These are phyloP conservation scores for Megaleporinus macrocephalus DNA, from an alignment of 2,113 vertebrate genomes.

Conservation along the genomic window DNA sequence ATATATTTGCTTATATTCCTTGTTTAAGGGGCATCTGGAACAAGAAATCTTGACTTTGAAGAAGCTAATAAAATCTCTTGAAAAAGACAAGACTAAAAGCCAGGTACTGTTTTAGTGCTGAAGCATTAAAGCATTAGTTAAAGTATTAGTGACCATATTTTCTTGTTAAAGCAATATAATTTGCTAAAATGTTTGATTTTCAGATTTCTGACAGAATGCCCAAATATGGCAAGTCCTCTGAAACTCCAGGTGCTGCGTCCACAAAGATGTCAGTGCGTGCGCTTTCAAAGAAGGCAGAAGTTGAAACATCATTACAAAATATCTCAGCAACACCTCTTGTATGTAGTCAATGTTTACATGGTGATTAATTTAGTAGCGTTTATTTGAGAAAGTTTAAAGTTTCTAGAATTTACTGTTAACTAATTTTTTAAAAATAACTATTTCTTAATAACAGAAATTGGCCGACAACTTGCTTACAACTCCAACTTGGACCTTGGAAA, in stretches of 20 bases:
- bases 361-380: conserved; percentile 1
- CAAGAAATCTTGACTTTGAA: conserved; percentile 60
- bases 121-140: too few species aligned
- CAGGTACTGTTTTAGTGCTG: conserved; percentile 15
- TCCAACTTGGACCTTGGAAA: conserved; percentile 49
- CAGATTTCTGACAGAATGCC: conserved; percentile 42
- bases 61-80: conserved; percentile 63
- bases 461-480: conserved; percentile 53
- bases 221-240: conserved; percentile 41
- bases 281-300: conserved; percentile 47
- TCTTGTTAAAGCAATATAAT: background rate
- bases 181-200: conserved; percentile 28
- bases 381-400: too few species aligned
- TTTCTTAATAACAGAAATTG: conserved; percentile 47
- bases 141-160: background rate
- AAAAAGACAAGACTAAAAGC: conserved; percentile 46
- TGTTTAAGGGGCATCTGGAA: conserved; percentile 72
- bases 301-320: conserved; percentile 40
- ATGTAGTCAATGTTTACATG: background rate
- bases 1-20: background rate
- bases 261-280: conserved; percentile 56
- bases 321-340: conserved; percentile 27
- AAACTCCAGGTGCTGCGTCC: conserved; percentile 49
- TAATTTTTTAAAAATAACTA: background rate
- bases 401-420: too few species aligned